phyloP scores from a whole-genome alignment of 2,113 vertebrate species.

The Capricornis sumatraensis region DNA sequence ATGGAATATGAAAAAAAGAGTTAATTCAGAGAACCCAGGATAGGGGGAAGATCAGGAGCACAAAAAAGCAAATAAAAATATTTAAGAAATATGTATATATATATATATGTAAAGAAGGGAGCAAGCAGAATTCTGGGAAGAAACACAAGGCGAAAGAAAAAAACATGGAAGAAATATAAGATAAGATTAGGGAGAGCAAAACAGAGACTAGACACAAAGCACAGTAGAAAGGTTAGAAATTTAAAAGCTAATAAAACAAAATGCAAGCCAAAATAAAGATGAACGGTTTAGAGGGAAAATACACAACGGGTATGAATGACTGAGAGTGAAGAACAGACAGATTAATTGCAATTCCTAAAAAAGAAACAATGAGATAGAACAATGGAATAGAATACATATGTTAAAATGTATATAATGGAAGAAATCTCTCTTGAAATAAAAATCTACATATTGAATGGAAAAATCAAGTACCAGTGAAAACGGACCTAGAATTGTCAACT shows the following conservation, averaged over 20 bases:
- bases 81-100: not conserved
- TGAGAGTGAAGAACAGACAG: not conserved
- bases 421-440: not conserved
- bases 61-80: not conserved
- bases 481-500: not conserved
- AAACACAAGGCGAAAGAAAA: not conserved
- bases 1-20: not conserved
- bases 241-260: not conserved
- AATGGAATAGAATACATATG: not conserved
- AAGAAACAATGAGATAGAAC: not conserved
- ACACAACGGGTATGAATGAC: not conserved
- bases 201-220: not conserved
- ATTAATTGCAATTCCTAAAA: not conserved
- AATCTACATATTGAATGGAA: not conserved
- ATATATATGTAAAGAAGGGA: not conserved
- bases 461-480: not conserved
- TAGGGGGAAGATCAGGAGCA: not conserved
- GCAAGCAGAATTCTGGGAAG: not conserved
- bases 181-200: not conserved
- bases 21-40: not conserved
- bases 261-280: not conserved
- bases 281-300: not conserved
- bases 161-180: not conserved
- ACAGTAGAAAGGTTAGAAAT: not conserved
- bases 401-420: not conserved